Evolutionary conservation across 2,888 invertebrate species (phyloP).

Genomic region (Dexiosoma caninum): DNA sequence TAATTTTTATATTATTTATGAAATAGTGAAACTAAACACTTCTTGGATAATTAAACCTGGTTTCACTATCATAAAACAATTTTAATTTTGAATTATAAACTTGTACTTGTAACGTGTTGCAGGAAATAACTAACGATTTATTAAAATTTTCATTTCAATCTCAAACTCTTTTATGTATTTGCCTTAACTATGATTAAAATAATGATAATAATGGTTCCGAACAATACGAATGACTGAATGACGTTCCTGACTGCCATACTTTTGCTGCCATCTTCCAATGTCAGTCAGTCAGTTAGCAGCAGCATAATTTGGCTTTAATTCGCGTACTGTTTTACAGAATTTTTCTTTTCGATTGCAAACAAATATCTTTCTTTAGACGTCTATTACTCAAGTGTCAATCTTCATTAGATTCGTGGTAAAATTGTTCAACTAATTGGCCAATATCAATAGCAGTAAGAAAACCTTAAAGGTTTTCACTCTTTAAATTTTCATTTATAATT

Average conservation of each 20-base stretch:
- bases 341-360: constrained; percentile 6
- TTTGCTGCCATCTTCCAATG: background rate
- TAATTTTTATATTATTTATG: too few relatives aligned
- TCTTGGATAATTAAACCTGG: background rate
- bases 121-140: constrained; percentile 17
- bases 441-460: constrained; percentile 18
- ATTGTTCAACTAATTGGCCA: constrained; percentile 59
- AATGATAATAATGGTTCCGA: constrained; percentile 27
- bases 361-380: constrained; percentile 51
- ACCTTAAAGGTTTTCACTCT: constrained; percentile 54
- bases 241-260: constrained; percentile 14
- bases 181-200: constrained; percentile 39
- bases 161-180: background rate
- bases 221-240: constrained; percentile 37
- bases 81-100: too few relatives aligned
- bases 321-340: background rate
- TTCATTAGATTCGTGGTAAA: constrained; percentile 61
- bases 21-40: background rate
- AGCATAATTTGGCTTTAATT: constrained; percentile 25
- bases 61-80: too few relatives aligned
- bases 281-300: background rate
- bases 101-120: too few relatives aligned
- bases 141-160: background rate
- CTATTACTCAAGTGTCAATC: constrained; percentile 63
- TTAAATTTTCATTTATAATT: background rate